phyloP scores from a whole-genome alignment of 2,113 vertebrate species.

The Illadopsis cleaveri region DNA sequence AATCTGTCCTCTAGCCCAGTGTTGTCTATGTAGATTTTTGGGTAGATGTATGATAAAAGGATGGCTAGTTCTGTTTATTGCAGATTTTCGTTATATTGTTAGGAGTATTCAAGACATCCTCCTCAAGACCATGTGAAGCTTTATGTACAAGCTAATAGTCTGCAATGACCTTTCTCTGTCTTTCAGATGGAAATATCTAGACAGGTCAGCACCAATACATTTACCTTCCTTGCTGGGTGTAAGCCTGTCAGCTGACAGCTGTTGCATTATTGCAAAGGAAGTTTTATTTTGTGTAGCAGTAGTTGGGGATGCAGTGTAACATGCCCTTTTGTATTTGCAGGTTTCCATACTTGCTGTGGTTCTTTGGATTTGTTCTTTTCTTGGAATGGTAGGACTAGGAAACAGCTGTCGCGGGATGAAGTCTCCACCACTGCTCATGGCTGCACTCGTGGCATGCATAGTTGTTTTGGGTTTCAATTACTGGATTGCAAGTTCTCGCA shows the following conservation, averaged over 20 bases:
- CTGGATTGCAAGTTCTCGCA: constrained; percentile 92
- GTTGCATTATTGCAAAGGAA: not conserved
- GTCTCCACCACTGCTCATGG: constrained; percentile 86
- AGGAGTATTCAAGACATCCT: not conserved
- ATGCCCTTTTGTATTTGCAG: constrained; percentile 31
- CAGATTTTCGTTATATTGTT: not conserved
- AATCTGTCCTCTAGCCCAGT: not conserved
- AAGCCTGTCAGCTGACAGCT: not conserved
- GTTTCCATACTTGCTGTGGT: not conserved
- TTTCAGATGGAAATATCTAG: not conserved
- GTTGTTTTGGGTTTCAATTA: constrained; percentile 93
- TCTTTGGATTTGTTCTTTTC: not conserved
- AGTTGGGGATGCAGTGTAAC: not conserved
- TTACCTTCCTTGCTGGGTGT: not conserved
- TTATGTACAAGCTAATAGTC: not conserved
- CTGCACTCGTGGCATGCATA: constrained; percentile 83
- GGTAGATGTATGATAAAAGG: not conserved
- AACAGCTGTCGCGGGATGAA: constrained; percentile 88
- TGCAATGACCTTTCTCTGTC: fast-evolving
- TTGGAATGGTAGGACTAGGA: constrained; percentile 84
- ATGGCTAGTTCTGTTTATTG: not conserved
- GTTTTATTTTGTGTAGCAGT: not conserved
- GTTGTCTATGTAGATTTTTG: not conserved
- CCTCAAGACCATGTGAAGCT: not conserved
- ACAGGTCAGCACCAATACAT: not conserved